Evolutionary conservation across 2,888 invertebrate genomes (phyloP), one percentile per base, ranked within the genome.

Genomic region (Caenorhabditis imperialis): DNA sequence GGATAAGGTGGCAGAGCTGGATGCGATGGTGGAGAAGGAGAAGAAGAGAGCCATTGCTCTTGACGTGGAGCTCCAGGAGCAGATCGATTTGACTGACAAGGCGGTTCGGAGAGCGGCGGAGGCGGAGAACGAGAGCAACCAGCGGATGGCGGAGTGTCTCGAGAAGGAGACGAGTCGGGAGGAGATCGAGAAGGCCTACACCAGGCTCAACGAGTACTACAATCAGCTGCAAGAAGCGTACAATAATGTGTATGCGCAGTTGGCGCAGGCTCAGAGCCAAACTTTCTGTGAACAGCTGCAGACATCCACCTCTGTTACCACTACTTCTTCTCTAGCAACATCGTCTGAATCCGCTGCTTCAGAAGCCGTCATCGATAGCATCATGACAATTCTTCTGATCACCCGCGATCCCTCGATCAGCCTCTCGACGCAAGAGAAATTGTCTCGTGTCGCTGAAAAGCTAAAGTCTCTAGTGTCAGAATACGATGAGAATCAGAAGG

Each of bases 161-260:
- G 81, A 82, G 48, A 82, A 79, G 81, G 82, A 82, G 50, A 70
- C 60, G 3, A 61, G 77, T 33, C 55, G 81, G 78, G 73, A 81
- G 18, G 78, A 81, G 33, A 65, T 83, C n/a, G 82, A 85, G 54
- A 67, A 78, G 37, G 81, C 82, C 7, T 84, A 84, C 50, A 55
- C 67, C 4, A 72, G 76, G 2, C 75, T 85, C 33, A 78, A 76
- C 25, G 81, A 77, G 25, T 81, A 81, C 63, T 84, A 82, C 69
- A 70, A 63, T 14, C 80, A 82, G 35, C 77, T 84, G 22, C 83
- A 83, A 40, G 63, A 75, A 6, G 81, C 83, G 12, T 83, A 83
- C 58, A 79, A 81, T 37, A 54, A 37, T 3, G 54, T 83, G n/a
- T 81, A 80, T 35, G 78, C 77, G 25, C 57, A 74, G 53, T 35